Percentiles rank a stretch among this genome's conserved stretches.
phyloP scores from a whole-genome alignment of 2,888 invertebrate genomes.

The Herminia tarsipennalis region DNA sequence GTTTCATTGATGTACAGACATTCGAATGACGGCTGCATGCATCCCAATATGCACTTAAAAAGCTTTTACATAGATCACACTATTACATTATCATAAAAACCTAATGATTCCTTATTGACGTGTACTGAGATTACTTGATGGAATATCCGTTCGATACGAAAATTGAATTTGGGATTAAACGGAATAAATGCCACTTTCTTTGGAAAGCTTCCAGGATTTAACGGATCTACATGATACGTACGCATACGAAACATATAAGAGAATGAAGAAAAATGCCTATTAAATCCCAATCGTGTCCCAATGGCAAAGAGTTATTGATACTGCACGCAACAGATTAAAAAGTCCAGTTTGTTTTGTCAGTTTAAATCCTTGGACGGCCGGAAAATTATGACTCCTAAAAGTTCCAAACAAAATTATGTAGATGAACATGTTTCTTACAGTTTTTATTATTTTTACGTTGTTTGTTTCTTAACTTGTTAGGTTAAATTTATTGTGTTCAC shows the following conservation, averaged over 20 bases:
- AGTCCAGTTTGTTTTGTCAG: conserved; percentile 17
- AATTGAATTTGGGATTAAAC: conserved; percentile 10
- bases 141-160: conserved; percentile 11
- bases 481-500: conserved; percentile 43
- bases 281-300: not conserved
- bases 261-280: not conserved
- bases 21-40: conserved; percentile 42
- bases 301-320: conserved; percentile 20
- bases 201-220: not conserved
- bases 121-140: conserved; percentile 23
- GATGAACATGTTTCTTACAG: conserved; percentile 51
- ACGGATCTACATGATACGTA: no score
- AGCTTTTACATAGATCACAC: conserved; percentile 55
- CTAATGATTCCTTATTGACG: conserved; percentile 15
- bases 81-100: conserved; percentile 33
- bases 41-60: conserved; percentile 63
- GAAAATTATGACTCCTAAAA: conserved; percentile 51
- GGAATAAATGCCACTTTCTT: not conserved
- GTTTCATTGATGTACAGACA: conserved; percentile 58
- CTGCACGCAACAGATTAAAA: conserved; percentile 28
- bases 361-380: conserved; percentile 24
- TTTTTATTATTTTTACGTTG: conserved; percentile 52
- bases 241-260: no score
- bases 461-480: conserved; percentile 53
- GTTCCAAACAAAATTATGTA: conserved; percentile 56